phyloP scores from a whole-genome alignment of 2,888 invertebrate species.

The Drosophila percnosoma region DNA sequence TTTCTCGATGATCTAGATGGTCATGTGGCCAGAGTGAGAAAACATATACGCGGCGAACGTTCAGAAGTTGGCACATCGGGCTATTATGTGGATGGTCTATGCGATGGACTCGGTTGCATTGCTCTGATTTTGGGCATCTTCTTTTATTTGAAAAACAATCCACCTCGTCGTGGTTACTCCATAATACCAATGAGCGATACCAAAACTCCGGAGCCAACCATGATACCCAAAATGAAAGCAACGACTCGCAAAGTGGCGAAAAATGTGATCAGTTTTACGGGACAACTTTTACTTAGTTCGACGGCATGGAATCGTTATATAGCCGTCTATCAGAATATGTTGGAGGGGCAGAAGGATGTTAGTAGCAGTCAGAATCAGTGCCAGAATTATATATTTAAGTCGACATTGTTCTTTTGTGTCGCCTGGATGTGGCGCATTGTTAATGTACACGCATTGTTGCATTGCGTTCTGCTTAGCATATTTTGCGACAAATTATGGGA shows the following conservation, averaged over 20 bases:
- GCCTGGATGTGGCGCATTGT: slow-evolving; percentile 91
- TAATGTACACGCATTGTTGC: slow-evolving; percentile 92
- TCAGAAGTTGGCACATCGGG: slow-evolving; percentile 93
- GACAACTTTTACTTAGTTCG: slow-evolving; percentile 90
- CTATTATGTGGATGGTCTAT: slow-evolving; percentile 93
- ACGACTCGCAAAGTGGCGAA: slow-evolving; percentile 88
- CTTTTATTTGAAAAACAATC: slow-evolving; percentile 89
- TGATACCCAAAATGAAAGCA: slow-evolving; percentile 88
- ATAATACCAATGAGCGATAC: slow-evolving; percentile 86
- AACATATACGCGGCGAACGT: slow-evolving; percentile 90
- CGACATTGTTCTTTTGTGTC: slow-evolving; percentile 90
- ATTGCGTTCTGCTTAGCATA: slow-evolving; percentile 90
- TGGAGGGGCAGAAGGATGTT: slow-evolving; percentile 89
- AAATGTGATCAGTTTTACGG: slow-evolving; percentile 88
- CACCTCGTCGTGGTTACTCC: slow-evolving; percentile 90
- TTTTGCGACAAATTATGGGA: slow-evolving; percentile 94
- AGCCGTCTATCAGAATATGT: slow-evolving; percentile 90
- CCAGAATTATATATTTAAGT: slow-evolving; percentile 88
- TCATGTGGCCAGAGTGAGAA: slow-evolving; percentile 91
- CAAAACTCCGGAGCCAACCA: slow-evolving; percentile 85
- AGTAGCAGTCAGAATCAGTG: slow-evolving; percentile 86
- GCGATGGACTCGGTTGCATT: slow-evolving; percentile 91
- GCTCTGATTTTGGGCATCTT: slow-evolving; percentile 90
- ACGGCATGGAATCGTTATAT: slow-evolving; percentile 94
- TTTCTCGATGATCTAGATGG: slow-evolving; percentile 95